Evolutionary conservation across 2,888 invertebrate genomes (phyloP), one percentile per base, ranked within the genome.

Genomic region (Diogma glabrata): DNA sequence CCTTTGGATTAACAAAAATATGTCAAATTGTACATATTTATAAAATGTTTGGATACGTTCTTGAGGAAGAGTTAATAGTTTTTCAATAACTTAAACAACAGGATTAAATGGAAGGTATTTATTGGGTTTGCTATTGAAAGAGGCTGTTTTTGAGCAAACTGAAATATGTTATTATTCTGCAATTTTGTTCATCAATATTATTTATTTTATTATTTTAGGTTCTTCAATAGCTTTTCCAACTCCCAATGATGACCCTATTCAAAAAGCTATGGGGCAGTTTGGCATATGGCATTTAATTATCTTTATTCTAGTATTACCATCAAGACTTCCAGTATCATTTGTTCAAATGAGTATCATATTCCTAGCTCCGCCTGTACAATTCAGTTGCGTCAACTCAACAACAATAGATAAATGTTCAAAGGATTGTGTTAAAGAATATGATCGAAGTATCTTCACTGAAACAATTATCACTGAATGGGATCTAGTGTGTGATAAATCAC

Each of bases 291-390:
- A 87, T 62, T 73, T 86, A 55, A 75, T 79, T 72, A 75, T 86
- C 49, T 83, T 83, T 57, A 68, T 78, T 47, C 74, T 81, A 0
- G 77, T 85, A 36, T 82, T 84, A 56, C 69, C 84, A 8, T 77
- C 82, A 50, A 87, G 87, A 66, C 83, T 87, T 61, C 85, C 86
- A 1, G 81, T 84, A 1, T 86, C 85, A 0, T 87, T 86, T 85
- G 85, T 86, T 63, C 85, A 86, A 60, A 74, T 87, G 64, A 83
- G 80, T 56, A 84, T 86, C 54, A 81, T 87, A 52, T 87, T 87
- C 61, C 74, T 86, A 55, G 83, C 85, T 5, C 84, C 87, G 0
- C 79, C 80, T 0, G 75, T 76, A 50, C 69, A 74, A 16, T 78
- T 75, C 59, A 74, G 72, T 19, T 82, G 82, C 60, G 61, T 60